These are phyloP conservation scores for Paraplagusia blochii DNA, from an alignment of 2,113 vertebrate species.

Conservation along the genomic window DNA sequence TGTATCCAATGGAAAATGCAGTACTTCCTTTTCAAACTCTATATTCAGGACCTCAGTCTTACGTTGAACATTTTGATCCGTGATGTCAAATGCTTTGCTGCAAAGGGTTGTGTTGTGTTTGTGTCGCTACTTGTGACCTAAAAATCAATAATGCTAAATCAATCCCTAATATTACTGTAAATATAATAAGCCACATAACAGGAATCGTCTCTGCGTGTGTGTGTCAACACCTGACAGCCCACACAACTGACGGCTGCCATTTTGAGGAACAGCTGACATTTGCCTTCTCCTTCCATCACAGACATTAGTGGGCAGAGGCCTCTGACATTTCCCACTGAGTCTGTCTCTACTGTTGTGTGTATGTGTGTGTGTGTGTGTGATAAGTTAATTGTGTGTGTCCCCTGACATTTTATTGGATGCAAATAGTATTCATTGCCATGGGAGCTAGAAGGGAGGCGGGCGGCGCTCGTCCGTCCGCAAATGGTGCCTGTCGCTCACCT, in stretches of 20 bases:
- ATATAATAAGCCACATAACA: no score
- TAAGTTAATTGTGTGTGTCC: constrained; percentile 60
- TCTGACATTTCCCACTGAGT: constrained; percentile 67
- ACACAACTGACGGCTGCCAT: constrained; percentile 65
- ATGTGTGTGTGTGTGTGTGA: constrained; percentile 44
- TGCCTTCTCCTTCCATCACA: constrained; percentile 71
- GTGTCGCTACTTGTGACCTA: no score
- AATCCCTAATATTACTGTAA: no score
- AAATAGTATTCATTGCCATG: constrained; percentile 67
- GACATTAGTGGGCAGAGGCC: constrained; percentile 67
- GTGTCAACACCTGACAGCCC: constrained; percentile 34
- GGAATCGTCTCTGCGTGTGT: constrained; percentile 18
- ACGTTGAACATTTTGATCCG: no score
- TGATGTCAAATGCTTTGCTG: no score
- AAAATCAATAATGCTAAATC: no score
- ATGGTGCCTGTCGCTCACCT: constrained; percentile 64
- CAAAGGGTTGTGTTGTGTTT: no score
- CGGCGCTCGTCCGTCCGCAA: constrained; percentile 43
- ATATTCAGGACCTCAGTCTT: no score
- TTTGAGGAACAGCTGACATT: constrained; percentile 74
- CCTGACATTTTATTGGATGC: constrained; percentile 72
- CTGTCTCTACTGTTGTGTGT: constrained; percentile 18
- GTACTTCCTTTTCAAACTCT: no score
- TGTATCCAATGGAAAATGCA: no score
- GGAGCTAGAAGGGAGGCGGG: constrained; percentile 51